Base-by-base conservation (phyloP, 2,888 invertebrate species). In the Rapana venosa region DNA sequence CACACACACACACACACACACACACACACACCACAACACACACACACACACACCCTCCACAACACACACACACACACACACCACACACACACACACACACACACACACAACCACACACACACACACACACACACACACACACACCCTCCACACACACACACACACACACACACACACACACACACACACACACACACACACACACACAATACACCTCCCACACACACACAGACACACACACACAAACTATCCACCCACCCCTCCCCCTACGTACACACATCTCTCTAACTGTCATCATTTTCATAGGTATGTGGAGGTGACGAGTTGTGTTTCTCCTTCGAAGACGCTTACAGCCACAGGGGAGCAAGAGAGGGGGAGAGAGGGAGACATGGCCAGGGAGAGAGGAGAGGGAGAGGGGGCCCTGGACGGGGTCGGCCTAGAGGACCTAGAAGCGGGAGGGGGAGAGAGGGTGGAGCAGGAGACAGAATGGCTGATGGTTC, bases 181-280 rank as follows among this genome's bases (percentile, higher is more conserved):
- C 79, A 83, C 26, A 47, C 83, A 47, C 83, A 56, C 83, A 83
- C 83, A 83, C 83, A 56, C 56, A 83, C 83, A 26, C 11, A 26
- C 83, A 13, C 2, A 13, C 47, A 26, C 26, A 36, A 20, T 8
- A 20, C 0, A 0, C 0, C 70, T 8, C n/a, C 0, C 70, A 74
- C 74, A 22, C 74, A 74, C 74, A 11, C 74, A 74, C 30, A 61
- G 11, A 61, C 61, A 22, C 22, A 6, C 74, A n/a, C 74, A n/a
- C n/a, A n/a, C 11, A n/a, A 4, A n/a, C 74, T n/a, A 74, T 26
- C 8, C 70, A 26, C 26, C 22, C 70, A 26, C 70, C 22, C 11
- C 20, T 20, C 20, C 20, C 20, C 66, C 20, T 26, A 66, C 20
- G 17, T 0, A 66, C 66, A 22, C 66, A 66, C 66, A 66, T 61